Base-by-base conservation (phyloP, 2,888 invertebrate species). In the Calliopum simillimum region DNA sequence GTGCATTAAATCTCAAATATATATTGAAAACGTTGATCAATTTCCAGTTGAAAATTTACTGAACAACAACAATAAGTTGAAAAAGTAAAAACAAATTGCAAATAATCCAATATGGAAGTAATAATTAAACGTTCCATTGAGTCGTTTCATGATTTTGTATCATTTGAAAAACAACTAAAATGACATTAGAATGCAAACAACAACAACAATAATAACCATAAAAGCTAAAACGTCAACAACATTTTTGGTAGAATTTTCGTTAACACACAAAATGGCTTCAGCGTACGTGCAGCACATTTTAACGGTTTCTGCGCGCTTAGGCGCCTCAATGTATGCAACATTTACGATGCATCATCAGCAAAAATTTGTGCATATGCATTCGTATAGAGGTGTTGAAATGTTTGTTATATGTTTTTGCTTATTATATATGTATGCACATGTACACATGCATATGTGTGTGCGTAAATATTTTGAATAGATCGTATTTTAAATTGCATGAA, bases 251-350 rank as follows among this genome's bases (percentile, higher is more conserved):
- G 13, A 53, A 13, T 53, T 53, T 53, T 53, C 11, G 11, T 23
- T 53, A 21, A 4, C 11, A 53, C 19, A 19, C 21, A n/a, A n/a
- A n/a, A n/a, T 53, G 21, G 21, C 21, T 53, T 19, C 53, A 23
- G 13, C 53, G 53, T 53, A 53, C 53, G 53, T 53, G 53, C 53
- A 53, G 21, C 53, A 53, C 53, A 53, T 23, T 53, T 53, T 14
- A 53, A 53, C 21, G 13, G 53, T 21, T 23, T 19, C 14, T 23
- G 53, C 21, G 21, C 21, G 23, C 19, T 53, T 16, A 13, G 19
- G 53, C 53, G 21, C 53, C 53, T 8, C 12, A 53, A 53, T 53
- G 14, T 23, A 53, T 53, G 53, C 23, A 53, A 11, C 53, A 53
- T 13, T 53, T 53, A 53, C 53, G 33, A 8, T 14, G 53, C 53